Base-by-base conservation (phyloP, 2,888 invertebrate genomes). In the Scelioninae gen. 1 region DNA sequence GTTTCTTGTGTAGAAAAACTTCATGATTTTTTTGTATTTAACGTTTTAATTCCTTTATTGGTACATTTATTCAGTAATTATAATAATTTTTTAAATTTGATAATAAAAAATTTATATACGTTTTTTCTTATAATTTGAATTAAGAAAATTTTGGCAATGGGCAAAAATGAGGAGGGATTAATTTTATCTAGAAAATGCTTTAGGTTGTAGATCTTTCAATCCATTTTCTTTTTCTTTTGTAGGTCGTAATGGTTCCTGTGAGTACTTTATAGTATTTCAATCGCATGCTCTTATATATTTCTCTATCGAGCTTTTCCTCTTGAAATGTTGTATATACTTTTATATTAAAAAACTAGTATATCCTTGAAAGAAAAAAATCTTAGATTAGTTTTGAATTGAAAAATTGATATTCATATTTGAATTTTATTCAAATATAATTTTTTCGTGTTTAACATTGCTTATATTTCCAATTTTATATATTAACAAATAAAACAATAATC, bases 241-340 rank as follows among this genome's bases (percentile, higher is more conserved):
- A 91, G 91, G 90, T 90, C 87, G 86, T 89, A 87, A 89, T 85
- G 89, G 88, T 90, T 85, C 87, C 88, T 89, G 90, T 91, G 90
- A 91, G 91, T 91, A 91, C 86, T 75, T 72, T 65, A 76, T 63
- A 45, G 49, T 58, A 81, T 49, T 69, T 65, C 49, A 53, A 72
- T 8, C 63, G 65, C 65, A 65, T 66, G 71, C 29, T 38, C n/a
- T n/a, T 49, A 6, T 56, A n/a, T 10, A 29, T 15, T 29, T 31
- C 34, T 31, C 29, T 38, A 38, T 49, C n/a, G 11, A 34, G 16
- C 31, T 56, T 45, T 56, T 32, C 32, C 55, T 58, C 31, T 23
- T 23, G 4, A 23, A 2, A 1, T 23, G 1, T 23, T 23, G 23
- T 23, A 23, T 23, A 23, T 23, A 23, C 4, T 2, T 23, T 2